A percentile compares a stretch with the other conserved stretches of the same genome.
These are phyloP conservation scores for Cardiocondyla obscurior DNA, from an alignment of 1,140 invertebrate species.

Conservation along the genomic window DNA sequence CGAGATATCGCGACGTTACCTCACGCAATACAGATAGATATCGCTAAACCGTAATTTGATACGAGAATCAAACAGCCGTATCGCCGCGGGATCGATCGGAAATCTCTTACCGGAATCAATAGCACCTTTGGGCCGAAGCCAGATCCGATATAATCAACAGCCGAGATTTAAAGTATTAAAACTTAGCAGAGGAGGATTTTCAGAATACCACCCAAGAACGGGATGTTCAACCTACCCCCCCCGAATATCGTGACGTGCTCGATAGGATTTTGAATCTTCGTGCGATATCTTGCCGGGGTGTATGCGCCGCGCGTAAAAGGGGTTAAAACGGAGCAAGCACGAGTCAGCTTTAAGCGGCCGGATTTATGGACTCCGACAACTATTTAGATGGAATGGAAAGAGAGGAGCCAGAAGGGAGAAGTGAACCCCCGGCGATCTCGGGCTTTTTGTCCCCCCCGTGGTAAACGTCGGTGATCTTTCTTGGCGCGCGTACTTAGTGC, in stretches of 20 bases:
- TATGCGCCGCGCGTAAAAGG: constrained; percentile 23
- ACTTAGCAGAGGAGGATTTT: not conserved
- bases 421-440: constrained; percentile 8
- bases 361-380: constrained; percentile 57
- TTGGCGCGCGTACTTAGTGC: not conserved
- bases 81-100: not conserved
- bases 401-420: not conserved
- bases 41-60: not conserved
- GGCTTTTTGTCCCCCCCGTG: constrained; percentile 30
- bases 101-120: constrained; percentile 14
- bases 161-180: not conserved
- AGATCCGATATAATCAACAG: constrained; percentile 2
- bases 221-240: not conserved
- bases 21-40: not conserved
- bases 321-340: constrained; percentile 38
- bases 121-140: not conserved
- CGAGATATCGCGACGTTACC: not conserved
- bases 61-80: not conserved
- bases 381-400: constrained; percentile 42
- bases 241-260: constrained; percentile 10
- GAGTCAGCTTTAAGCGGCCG: constrained; percentile 41
- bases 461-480: constrained; percentile 16
- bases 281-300: not conserved
- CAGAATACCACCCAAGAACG: not conserved
- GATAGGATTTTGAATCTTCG: constrained; percentile 37